Conservation (phyloP, 2,113 vertebrate species). For the Bettongia penicillata region DNA sequence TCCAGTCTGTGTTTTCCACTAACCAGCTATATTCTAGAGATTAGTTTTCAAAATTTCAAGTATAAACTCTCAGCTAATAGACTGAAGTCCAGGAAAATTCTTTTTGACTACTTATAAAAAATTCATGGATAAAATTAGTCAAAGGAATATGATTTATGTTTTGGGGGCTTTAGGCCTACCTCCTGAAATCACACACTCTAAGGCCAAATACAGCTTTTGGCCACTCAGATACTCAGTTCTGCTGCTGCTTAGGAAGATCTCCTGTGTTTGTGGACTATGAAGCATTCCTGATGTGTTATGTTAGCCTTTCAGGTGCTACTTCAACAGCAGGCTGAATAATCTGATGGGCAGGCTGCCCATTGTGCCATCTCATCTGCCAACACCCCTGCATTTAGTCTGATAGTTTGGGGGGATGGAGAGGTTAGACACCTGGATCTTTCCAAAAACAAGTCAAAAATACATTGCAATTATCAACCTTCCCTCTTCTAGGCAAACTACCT, state of each 20-base stretch:
- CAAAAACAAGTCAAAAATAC: constrained; percentile 86
- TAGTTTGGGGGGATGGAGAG: constrained; percentile 78
- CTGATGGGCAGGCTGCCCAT: constrained; percentile 84
- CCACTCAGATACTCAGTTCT: constrained; percentile 52
- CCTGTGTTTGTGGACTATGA: constrained; percentile 55
- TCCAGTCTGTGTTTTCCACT: neutral
- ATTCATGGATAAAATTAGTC: neutral
- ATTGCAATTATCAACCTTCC: constrained; percentile 82
- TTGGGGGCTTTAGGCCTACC: constrained; percentile 43
- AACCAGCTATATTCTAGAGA: constrained; percentile 6
- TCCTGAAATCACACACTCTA: constrained; percentile 70
- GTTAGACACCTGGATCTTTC: constrained; percentile 83
- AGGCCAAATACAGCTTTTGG: constrained; percentile 68
- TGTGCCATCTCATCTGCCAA: constrained; percentile 80
- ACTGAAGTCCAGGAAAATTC: constrained; percentile 46
- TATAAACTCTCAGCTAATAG: constrained; percentile 20
- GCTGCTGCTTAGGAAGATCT: constrained; percentile 60
- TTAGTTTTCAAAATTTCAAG: constrained; percentile 41
- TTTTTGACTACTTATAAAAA: constrained; percentile 13
- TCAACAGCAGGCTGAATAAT: constrained; percentile 82
- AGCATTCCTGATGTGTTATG: constrained; percentile 77
- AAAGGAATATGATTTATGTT: constrained; percentile 42
- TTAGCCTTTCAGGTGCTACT: constrained; percentile 76
- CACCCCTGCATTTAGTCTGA: constrained; percentile 82
- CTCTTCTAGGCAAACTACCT: constrained; percentile 68